Percentiles rank a stretch among this genome's conserved stretches.
phyloP scores from a whole-genome alignment of 2,113 vertebrate genomes.

The Tetrao urogallus region DNA sequence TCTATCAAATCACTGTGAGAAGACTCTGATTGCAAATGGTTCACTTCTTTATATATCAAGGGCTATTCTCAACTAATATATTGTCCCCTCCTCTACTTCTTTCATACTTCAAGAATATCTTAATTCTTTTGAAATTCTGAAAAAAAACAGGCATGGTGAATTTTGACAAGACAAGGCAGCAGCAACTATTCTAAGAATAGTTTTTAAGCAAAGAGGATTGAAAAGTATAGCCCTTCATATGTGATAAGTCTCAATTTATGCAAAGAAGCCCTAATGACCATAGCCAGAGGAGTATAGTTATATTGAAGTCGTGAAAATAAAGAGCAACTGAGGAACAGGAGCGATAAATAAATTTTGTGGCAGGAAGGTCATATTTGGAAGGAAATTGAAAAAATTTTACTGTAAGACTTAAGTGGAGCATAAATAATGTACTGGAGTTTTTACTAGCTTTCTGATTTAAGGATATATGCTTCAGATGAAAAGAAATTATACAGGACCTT shows the following conservation, averaged over 20 bases:
- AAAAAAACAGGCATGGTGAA: neutral
- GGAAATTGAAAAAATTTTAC: neutral
- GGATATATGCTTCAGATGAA: neutral
- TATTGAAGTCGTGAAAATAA: neutral
- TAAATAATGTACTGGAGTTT: neutral
- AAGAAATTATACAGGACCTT: neutral
- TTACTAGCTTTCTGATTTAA: neutral
- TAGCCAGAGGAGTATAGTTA: neutral
- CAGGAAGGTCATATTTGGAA: neutral
- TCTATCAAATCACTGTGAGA: constrained; percentile 20
- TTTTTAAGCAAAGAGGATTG: constrained; percentile 41
- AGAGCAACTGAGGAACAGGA: neutral
- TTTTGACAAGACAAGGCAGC: constrained; percentile 20
- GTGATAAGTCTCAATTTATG: neutral
- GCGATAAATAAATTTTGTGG: neutral
- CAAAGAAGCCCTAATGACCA: neutral
- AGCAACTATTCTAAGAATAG: neutral
- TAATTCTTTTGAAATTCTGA: constrained; percentile 19
- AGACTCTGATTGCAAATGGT: constrained; percentile 20
- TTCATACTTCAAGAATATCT: neutral
- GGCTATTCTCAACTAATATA: neutral
- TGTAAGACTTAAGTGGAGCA: neutral
- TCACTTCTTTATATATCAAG: neutral
- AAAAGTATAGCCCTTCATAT: neutral
- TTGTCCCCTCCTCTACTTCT: neutral